Base-by-base conservation (phyloP, 2,113 vertebrate genomes). In the Pogona vitticeps region DNA sequence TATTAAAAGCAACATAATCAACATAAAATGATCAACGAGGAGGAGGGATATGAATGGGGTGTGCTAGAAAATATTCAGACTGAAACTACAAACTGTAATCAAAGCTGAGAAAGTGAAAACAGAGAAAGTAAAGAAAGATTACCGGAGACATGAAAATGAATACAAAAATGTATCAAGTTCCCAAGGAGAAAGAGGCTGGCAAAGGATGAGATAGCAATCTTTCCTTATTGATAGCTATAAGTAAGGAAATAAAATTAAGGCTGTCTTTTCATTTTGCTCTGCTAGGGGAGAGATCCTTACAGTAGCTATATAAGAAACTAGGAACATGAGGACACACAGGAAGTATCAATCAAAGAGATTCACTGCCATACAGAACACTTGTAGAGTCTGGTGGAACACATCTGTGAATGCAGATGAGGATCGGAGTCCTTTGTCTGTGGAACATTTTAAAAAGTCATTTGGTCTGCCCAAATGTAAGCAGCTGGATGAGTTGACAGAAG, bases 101-200 rank as follows among this genome's bases (percentile, higher is more conserved):
- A 67, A 65, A 86, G n/a, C 79, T 87, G 90, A 6, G 88, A 63
- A 65, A 94, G 67, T 89, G 89, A 88, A 40, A 40, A 83, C 88
- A 92, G 42, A 61, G 33, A 91, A 4, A 12, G 79, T 93, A 91
- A 90, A 94, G 76, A 91, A 38, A 33, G 63, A 91, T 33, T 89
- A 31, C 31, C 42, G 77, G 38, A 33, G 75, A 93, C 67, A 20
- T 88, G 38, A 33, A 52, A n/a, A 81, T 90, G 94, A 94, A 93
- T 91, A 84, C 40, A 83, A 84, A 84, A 88, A 40, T 6, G 0
- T 61, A 83, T 38, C 91, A 70, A 9, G 46, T 36, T 91, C 33
- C 63, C 82, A 92, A 89, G 36, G 40, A 93, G 20, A 68, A 86
- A 83, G 65, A 76, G 76, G 90, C 75, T 78, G 78, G 40, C 90